Evolutionary conservation across 2,888 invertebrate genomes (phyloP).

Genomic region (Philereme transversata): DNA sequence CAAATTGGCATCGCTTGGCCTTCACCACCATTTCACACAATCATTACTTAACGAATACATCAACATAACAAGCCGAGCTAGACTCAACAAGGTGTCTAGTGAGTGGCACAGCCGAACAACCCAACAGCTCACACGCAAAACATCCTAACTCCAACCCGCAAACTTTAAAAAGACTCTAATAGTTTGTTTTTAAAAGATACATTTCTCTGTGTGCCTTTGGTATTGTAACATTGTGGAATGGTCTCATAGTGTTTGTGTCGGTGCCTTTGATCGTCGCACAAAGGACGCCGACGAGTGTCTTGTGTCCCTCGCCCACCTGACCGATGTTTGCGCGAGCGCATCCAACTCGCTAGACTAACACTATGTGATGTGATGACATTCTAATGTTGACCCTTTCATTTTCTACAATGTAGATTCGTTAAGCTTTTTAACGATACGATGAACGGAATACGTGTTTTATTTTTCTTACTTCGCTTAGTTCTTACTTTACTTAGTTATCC

Average conservation of each 20-base stretch:
- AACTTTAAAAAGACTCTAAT: conserved; percentile 20
- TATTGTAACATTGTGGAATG: conserved; percentile 43
- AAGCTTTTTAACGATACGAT: background rate
- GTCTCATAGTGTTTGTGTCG: conserved; percentile 66
- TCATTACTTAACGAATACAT: conserved; percentile 51
- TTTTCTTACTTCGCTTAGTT: too few relatives aligned
- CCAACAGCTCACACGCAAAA: conserved; percentile 38
- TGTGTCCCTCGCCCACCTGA: conserved; percentile 78
- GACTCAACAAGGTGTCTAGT: conserved; percentile 78
- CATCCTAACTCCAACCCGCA: conserved; percentile 34
- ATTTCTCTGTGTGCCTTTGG: conserved; percentile 23
- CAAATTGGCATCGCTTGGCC: conserved; percentile 22
- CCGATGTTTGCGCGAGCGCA: conserved; percentile 64
- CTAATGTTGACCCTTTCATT: conserved; percentile 34
- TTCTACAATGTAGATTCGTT: conserved; percentile 18
- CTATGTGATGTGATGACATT: conserved; percentile 38
- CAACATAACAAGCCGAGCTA: conserved; percentile 63
- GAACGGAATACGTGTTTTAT: too few relatives aligned
- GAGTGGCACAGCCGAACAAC: conserved; percentile 55
- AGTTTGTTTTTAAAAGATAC: conserved; percentile 21
- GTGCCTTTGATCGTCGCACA: conserved; percentile 74
- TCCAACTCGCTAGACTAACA: conserved; percentile 41
- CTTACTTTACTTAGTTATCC: too few relatives aligned
- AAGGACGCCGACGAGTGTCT: conserved; percentile 79
- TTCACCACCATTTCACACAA: conserved; percentile 48